A percentile compares a stretch with the other conserved stretches of the same genome.
phyloP scores from a whole-genome alignment of 2,797 vertebrate species.

The Bovichtus variegatus region DNA sequence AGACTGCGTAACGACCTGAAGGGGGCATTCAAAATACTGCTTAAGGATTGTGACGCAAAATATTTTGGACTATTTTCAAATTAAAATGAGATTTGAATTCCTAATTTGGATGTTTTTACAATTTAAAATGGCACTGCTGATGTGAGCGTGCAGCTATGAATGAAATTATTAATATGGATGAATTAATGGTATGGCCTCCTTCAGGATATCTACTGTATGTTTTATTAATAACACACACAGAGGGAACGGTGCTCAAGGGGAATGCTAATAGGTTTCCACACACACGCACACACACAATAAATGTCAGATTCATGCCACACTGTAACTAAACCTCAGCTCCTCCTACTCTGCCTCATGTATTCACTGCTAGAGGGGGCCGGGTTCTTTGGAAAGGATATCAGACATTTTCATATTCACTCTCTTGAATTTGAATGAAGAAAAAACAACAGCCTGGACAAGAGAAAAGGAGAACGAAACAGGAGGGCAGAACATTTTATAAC shows the following conservation, averaged over 20 bases:
- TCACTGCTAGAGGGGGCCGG: constrained; percentile 13
- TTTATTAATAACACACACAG: constrained; percentile 74
- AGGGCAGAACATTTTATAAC: constrained; percentile 64
- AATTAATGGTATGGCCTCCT: constrained; percentile 54
- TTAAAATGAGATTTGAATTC: background rate
- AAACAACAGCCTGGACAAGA: constrained; percentile 5
- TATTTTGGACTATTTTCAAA: background rate
- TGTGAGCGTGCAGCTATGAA: constrained; percentile 21
- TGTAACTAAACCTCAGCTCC: constrained; percentile 64
- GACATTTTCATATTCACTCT: constrained; percentile 15
- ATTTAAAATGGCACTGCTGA: background rate
- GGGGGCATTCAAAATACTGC: background rate
- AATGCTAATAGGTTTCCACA: constrained; percentile 72
- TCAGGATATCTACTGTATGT: constrained; percentile 62
- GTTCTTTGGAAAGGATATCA: constrained; percentile 7
- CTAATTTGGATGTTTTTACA: background rate
- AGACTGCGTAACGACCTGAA: background rate
- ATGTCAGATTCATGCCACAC: constrained; percentile 59
- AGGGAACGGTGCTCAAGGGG: constrained; percentile 65
- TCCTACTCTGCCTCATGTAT: constrained; percentile 38
- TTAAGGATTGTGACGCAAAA: background rate
- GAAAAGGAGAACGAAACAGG: constrained; percentile 13
- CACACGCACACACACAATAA: constrained; percentile 43
- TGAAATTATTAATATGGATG: constrained; percentile 48
- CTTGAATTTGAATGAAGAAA: constrained; percentile 30